Evolutionary conservation across 2,797 vertebrate genomes (phyloP).

Genomic region (Furcifer pardalis): DNA sequence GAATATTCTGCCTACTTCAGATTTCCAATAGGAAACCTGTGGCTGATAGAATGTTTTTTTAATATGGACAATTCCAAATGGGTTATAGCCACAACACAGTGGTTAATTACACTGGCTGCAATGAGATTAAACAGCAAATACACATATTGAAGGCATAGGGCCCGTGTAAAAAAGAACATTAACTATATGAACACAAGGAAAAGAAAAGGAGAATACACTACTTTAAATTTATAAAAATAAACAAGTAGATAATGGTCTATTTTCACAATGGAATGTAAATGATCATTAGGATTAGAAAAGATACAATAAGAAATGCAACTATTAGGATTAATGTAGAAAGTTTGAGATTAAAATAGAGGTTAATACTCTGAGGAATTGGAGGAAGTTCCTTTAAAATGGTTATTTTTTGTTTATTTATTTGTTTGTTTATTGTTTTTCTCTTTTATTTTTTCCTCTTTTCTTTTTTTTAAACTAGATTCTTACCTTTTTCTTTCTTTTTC

Average conservation of each 20-base stretch:
- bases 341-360: too few species aligned
- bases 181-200: background rate
- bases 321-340: too few species aligned
- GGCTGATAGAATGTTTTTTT: conserved; percentile 3
- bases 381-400: too few species aligned
- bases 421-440: too few species aligned
- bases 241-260: background rate
- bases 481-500: too few species aligned
- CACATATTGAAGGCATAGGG: background rate
- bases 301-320: too few species aligned
- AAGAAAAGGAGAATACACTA: background rate
- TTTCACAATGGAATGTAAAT: too few species aligned
- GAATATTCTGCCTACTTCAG: background rate
- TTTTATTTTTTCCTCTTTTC: too few species aligned
- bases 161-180: background rate
- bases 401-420: too few species aligned
- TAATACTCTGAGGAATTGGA: too few species aligned
- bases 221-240: background rate
- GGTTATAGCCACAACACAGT: conserved; percentile 4
- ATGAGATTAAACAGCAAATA: background rate
- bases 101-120: background rate
- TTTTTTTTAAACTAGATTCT: too few species aligned
- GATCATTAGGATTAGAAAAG: too few species aligned
- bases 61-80: background rate
- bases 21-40: background rate